phyloP scores from a whole-genome alignment of 2,113 vertebrate species.

The Oryctolagus cuniculus region mOryCun1.1 NC_091443.1:101976501-101977000 shows the following conservation, averaged over 20 bases:
- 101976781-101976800: not conserved
- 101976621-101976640: not conserved
- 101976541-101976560: not conserved
- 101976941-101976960: not conserved
- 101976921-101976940: not conserved
- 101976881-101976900: not conserved
- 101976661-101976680: not conserved
- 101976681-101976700: not conserved
- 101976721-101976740: not conserved
- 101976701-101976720: not conserved
- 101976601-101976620: not conserved
- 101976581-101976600: constrained; percentile 30
- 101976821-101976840: not conserved
- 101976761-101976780: not conserved
- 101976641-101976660: rapidly evolving
- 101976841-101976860: not conserved
- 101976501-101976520: no score
- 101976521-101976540: not conserved
- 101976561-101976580: not conserved
- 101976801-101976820: not conserved
- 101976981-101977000: not conserved
- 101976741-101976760: no score
- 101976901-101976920: not conserved
- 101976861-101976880: not conserved
- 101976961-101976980: not conserved